Evolutionary conservation across 2,113 vertebrate species (phyloP).

Genomic region (Fulmarus glacialis): DNA sequence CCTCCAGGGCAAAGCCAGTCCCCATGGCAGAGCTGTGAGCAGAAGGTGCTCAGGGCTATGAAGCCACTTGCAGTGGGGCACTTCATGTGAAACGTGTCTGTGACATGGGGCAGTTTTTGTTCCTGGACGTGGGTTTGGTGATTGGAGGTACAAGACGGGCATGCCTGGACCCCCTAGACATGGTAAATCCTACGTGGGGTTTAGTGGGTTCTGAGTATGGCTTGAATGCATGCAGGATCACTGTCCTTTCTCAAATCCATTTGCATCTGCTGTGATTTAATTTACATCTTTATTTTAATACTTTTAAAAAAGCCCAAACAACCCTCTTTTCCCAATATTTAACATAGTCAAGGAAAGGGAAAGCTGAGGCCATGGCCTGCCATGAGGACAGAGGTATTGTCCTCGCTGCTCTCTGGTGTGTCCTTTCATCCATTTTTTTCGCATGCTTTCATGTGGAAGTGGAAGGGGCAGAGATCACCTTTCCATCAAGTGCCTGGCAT

Average conservation of each 20-base stretch:
- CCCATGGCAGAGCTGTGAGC: background rate
- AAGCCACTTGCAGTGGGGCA: background rate
- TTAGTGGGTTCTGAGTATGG: background rate
- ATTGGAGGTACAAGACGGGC: background rate
- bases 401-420: background rate
- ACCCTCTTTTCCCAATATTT: background rate
- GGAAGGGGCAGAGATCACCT: background rate
- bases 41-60: background rate
- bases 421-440: background rate
- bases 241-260: background rate
- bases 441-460: background rate
- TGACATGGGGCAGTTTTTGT: background rate
- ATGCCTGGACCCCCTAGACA: background rate
- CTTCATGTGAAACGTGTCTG: background rate
- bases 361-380: background rate
- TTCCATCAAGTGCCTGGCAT: background rate
- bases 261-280: background rate
- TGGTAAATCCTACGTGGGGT: background rate
- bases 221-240: rapidly evolving
- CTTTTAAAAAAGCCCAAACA: background rate
- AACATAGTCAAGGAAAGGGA: background rate
- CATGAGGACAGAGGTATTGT: background rate
- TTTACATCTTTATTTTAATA: background rate
- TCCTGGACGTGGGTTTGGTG: background rate
- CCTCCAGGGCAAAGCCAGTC: background rate